Conservation (phyloP, 2,888 invertebrate genomes). For the Archips xylosteana region DNA sequence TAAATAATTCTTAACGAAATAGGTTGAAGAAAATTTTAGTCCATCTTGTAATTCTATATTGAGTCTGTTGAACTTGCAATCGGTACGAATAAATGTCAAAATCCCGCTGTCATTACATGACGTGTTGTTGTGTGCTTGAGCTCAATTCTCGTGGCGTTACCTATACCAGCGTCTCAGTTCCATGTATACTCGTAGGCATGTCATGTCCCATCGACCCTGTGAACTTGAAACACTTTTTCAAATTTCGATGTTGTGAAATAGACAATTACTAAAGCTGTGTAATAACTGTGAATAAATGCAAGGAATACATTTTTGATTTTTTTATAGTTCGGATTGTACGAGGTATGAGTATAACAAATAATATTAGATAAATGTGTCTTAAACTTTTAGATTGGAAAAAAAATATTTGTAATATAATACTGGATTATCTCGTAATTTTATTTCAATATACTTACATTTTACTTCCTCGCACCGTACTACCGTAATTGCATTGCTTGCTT, state of each 20-base stretch:
- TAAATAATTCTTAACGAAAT: no score
- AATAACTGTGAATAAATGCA: slow-evolving; percentile 24
- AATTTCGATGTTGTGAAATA: slow-evolving; percentile 25
- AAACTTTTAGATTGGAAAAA: slow-evolving; percentile 34
- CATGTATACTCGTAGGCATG: no score
- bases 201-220: background rate
- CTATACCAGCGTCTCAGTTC: no score
- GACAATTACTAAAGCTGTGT: slow-evolving; percentile 3
- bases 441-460: background rate
- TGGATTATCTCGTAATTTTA: slow-evolving; percentile 26
- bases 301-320: slow-evolving; percentile 18
- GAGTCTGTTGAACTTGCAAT: no score
- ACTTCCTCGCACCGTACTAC: no score
- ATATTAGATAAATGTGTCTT: slow-evolving; percentile 42
- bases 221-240: background rate
- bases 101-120: no score
- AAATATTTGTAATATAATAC: slow-evolving; percentile 31
- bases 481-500: no score
- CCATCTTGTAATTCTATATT: no score
- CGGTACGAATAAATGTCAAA: no score
- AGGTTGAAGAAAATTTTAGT: no score
- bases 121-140: no score
- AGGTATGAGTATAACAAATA: slow-evolving; percentile 28
- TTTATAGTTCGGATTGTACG: slow-evolving; percentile 33
- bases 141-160: no score